Evolutionary conservation across 2,113 vertebrate genomes (phyloP).

Genomic region (Zosterops hypoxanthus): DNA sequence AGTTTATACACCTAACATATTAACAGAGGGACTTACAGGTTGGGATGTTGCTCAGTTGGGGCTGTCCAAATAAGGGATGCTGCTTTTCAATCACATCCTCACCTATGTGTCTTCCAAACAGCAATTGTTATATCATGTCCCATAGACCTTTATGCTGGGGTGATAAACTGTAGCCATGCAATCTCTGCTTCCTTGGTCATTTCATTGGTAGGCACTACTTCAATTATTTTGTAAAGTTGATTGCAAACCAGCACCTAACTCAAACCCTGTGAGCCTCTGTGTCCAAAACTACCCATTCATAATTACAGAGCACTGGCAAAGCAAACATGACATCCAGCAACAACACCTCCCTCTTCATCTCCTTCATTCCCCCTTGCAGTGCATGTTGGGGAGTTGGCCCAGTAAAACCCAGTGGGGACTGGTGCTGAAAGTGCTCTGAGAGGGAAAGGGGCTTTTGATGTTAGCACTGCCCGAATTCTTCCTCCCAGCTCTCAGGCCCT

Average conservation of each 20-base stretch:
- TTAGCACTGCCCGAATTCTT: accelerated
- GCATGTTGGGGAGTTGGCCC: not conserved
- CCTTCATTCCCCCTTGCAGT: not conserved
- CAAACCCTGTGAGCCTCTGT: not conserved
- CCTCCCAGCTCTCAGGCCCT: not conserved
- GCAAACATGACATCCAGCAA: not conserved
- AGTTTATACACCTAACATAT: not conserved
- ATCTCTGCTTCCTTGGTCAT: not conserved
- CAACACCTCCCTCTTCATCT: not conserved
- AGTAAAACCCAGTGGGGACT: not conserved
- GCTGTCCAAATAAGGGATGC: not conserved
- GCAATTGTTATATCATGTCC: not conserved
- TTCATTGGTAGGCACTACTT: not conserved
- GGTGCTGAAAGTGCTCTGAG: not conserved
- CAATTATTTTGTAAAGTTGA: not conserved
- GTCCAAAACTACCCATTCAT: not conserved
- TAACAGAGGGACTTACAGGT: not conserved
- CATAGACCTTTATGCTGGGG: not conserved
- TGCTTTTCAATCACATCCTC: not conserved
- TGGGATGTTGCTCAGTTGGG: not conserved
- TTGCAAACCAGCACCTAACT: not conserved
- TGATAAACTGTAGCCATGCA: not conserved
- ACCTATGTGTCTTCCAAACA: not conserved
- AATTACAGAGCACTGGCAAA: not conserved
- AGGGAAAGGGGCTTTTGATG: not conserved